These are phyloP conservation scores for Vollenhovia emeryi DNA, from an alignment of 1,140 invertebrate genomes.

Conservation along the genomic window DNA sequence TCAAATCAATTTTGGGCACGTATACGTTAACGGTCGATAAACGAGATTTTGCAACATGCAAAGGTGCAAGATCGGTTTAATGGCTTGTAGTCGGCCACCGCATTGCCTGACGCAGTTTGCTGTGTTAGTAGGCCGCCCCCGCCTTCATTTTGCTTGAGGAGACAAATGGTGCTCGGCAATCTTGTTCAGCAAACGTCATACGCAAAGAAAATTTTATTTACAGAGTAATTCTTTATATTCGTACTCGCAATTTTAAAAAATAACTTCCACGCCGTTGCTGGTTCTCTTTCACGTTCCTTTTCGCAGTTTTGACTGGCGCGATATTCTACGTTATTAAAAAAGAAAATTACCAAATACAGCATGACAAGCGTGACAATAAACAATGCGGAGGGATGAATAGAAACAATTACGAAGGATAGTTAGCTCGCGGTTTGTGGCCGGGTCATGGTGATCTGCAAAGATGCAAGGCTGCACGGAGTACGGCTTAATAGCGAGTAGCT, in stretches of 20 bases:
- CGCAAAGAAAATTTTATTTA: constrained; percentile 13
- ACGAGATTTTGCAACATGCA: constrained; percentile 50
- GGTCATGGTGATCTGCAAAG: constrained; percentile 46
- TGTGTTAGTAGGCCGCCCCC: constrained; percentile 45
- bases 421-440: constrained; percentile 10
- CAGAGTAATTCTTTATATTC: background rate
- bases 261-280: background rate
- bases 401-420: constrained; percentile 27
- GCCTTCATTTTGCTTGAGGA: constrained; percentile 29
- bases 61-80: constrained; percentile 49
- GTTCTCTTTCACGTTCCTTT: background rate
- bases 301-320: background rate
- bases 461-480: constrained; percentile 32
- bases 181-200: constrained; percentile 23
- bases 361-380: background rate
- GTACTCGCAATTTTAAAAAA: background rate
- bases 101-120: constrained; percentile 45
- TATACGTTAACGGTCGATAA: constrained; percentile 51
- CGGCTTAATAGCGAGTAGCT: constrained; percentile 20
- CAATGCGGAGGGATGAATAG: background rate
- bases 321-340: background rate
- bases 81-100: constrained; percentile 42
- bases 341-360: background rate
- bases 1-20: constrained; percentile 33
- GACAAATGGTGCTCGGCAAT: constrained; percentile 42